Conservation (phyloP, 2,888 invertebrate genomes). For the Eristalis arbustorum region DNA sequence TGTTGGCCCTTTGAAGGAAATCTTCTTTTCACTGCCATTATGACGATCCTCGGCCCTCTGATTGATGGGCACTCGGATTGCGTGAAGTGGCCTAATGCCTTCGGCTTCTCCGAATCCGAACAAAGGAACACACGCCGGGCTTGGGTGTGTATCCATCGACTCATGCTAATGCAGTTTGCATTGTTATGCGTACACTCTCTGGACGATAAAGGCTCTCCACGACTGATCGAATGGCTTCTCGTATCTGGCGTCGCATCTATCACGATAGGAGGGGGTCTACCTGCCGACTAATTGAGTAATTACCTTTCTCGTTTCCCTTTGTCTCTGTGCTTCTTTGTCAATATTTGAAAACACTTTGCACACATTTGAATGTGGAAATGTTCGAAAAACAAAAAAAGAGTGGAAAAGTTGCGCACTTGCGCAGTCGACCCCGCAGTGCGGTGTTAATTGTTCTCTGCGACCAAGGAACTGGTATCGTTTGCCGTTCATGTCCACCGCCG, state of each 20-base stretch:
- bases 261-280: not conserved
- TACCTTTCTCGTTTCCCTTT: not conserved
- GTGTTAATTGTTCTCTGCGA: not conserved
- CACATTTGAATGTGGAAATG: no score
- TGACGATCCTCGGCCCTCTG: slow-evolving; percentile 12
- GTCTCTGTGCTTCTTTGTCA: slow-evolving; percentile 6
- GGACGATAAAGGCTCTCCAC: slow-evolving; percentile 1
- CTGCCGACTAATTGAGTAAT: slow-evolving; percentile 39
- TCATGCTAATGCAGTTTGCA: not conserved
- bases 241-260: slow-evolving; percentile 25
- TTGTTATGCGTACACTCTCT: slow-evolving; percentile 17
- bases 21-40: slow-evolving; percentile 40
- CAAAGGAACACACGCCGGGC: not conserved
- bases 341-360: slow-evolving; percentile 28
- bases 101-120: slow-evolving; percentile 10
- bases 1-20: slow-evolving; percentile 12
- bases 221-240: not conserved
- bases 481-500: not conserved
- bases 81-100: slow-evolving; percentile 55
- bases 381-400: no score
- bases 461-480: not conserved
- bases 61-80: slow-evolving; percentile 48
- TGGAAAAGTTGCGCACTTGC: not conserved
- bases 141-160: not conserved
- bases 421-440: not conserved